Evolutionary conservation across 64 coral and sea anemone species (phyloP).

Genomic region (Stylophora pistillata): DNA sequence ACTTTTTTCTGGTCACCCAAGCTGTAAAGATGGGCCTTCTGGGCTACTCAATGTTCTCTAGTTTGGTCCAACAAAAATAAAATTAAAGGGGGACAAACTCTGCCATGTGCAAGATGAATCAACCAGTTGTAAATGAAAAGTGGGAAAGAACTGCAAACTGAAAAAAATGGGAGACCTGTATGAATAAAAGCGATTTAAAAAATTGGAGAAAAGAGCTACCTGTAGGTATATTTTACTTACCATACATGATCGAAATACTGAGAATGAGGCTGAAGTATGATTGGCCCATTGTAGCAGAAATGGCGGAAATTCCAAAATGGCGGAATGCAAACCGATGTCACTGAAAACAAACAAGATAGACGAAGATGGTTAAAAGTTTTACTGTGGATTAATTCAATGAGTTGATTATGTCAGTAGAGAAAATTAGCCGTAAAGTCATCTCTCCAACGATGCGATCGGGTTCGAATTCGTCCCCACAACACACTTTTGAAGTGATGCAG

Average conservation of each 20-base stretch:
- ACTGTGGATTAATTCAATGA: neutral
- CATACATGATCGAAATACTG: neutral
- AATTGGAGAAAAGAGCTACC: no score
- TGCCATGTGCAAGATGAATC: no score
- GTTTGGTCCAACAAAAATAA: no score
- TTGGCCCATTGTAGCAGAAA: constrained; percentile 42
- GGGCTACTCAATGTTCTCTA: no score
- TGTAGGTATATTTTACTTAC: no score
- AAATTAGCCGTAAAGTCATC: constrained; percentile 75
- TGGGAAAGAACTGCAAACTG: no score
- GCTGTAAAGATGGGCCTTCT: no score
- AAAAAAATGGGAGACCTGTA: no score
- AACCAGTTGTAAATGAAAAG: no score
- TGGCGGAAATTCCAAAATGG: constrained; percentile 90
- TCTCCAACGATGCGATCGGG: constrained; percentile 61
- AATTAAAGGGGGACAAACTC: no score
- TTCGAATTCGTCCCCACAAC: constrained; percentile 72
- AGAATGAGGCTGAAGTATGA: constrained; percentile 28
- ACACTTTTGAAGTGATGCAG: constrained; percentile 96
- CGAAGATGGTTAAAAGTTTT: neutral
- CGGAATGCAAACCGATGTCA: constrained; percentile 36
- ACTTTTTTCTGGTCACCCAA: no score
- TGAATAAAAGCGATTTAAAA: no score
- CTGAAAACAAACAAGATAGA: constrained; percentile 47
- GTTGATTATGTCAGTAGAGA: neutral